Percentiles rank a stretch among this genome's conserved stretches.
Evolutionary conservation across 2,888 invertebrate genomes (phyloP).

Genomic region (Troides helena): DNA sequence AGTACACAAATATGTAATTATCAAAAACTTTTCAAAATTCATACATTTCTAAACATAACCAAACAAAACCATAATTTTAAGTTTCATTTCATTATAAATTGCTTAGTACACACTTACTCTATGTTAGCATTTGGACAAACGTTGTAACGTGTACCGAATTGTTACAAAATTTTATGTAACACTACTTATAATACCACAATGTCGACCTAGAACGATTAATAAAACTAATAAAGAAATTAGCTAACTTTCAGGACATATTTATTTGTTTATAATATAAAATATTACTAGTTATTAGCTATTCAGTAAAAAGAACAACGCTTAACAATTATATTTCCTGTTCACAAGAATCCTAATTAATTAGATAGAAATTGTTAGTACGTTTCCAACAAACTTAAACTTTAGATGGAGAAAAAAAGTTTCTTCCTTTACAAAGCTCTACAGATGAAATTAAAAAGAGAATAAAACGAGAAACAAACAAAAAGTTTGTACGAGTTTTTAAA

Average conservation of each 20-base stretch:
- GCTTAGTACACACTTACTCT: slow-evolving; percentile 20
- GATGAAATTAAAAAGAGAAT: slow-evolving; percentile 29
- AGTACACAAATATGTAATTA: neutral
- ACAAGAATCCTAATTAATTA: neutral
- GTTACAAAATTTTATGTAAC: slow-evolving; percentile 17
- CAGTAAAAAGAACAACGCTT: too few species aligned
- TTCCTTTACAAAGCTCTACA: slow-evolving; percentile 28
- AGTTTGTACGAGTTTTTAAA: slow-evolving; percentile 49
- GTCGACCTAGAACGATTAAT: slow-evolving; percentile 11
- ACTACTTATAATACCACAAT: slow-evolving; percentile 20
- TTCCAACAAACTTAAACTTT: slow-evolving; percentile 20
- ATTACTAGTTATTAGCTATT: too few species aligned
- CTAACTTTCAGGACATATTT: neutral
- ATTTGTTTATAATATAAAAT: neutral
- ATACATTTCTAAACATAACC: neutral
- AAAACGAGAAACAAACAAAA: slow-evolving; percentile 37
- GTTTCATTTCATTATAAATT: neutral
- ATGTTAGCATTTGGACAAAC: slow-evolving; percentile 16
- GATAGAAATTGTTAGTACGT: neutral
- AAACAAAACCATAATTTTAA: neutral
- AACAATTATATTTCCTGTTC: neutral
- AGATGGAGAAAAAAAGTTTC: slow-evolving; percentile 28
- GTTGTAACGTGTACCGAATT: slow-evolving; percentile 26
- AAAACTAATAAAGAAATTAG: slow-evolving; percentile 4
- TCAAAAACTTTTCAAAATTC: neutral